Conservation (phyloP, 2,888 invertebrate species). For the Rambutsinella grinnellia region DNA sequence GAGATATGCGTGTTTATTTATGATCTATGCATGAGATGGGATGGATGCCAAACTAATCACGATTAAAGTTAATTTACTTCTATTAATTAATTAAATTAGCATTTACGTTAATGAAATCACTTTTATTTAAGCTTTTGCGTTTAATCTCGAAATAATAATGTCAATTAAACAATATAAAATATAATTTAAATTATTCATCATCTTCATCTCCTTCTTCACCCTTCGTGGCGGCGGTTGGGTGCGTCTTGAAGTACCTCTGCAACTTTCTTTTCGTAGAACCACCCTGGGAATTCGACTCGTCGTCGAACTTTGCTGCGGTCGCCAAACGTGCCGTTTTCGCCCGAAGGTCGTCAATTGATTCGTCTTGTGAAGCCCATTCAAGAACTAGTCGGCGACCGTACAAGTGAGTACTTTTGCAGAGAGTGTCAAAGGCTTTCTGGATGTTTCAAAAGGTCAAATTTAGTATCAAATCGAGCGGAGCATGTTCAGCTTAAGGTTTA, state of each 20-base stretch:
- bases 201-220: constrained; percentile 39
- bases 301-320: background rate
- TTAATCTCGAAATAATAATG: background rate
- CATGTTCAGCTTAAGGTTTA: background rate
- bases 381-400: constrained; percentile 94
- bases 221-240: constrained; percentile 12
- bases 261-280: constrained; percentile 55
- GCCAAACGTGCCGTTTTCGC: constrained; percentile 82
- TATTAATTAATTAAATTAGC: no score
- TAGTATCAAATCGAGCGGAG: background rate
- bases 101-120: no score
- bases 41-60: no score
- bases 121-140: no score
- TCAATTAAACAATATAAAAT: background rate
- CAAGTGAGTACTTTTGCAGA: constrained; percentile 97
- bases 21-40: no score
- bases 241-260: constrained; percentile 50
- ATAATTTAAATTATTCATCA: constrained; percentile 19
- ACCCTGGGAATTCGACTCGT: constrained; percentile 17
- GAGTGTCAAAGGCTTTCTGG: constrained; percentile 89
- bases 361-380: constrained; percentile 90
- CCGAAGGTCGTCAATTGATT: constrained; percentile 83
- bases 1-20: no score
- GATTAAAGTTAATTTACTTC: no score
- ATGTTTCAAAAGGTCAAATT: constrained; percentile 67